Percentiles rank a stretch among this genome's conserved stretches.
phyloP scores from a whole-genome alignment of 1,140 invertebrate species.

The Maniola jurtina region DNA sequence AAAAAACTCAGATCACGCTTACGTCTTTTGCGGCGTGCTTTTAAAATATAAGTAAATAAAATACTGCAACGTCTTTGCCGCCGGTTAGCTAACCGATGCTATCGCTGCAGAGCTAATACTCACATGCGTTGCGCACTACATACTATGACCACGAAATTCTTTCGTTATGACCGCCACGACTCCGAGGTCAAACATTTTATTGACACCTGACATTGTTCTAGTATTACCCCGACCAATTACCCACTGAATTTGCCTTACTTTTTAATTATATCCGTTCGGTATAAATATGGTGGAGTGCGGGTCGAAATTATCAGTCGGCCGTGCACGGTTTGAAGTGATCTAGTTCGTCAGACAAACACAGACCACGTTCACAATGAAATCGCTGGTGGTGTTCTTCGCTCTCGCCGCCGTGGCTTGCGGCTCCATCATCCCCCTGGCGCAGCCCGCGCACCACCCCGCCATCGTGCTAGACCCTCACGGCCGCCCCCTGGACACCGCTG shows the following conservation, averaged over 20 bases:
- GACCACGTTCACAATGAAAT: slow-evolving; percentile 73
- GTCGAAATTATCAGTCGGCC: slow-evolving; percentile 65
- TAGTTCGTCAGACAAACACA: slow-evolving; percentile 62
- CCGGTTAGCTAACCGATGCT: slow-evolving; percentile 34
- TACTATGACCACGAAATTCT: slow-evolving; percentile 65
- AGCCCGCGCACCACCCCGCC: slow-evolving; percentile 57
- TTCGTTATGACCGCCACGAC: slow-evolving; percentile 58
- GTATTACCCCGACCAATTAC: slow-evolving; percentile 51
- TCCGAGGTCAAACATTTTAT: slow-evolving; percentile 66
- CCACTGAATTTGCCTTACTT: slow-evolving; percentile 66
- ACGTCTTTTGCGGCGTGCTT: slow-evolving; percentile 20
- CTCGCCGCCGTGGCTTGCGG: slow-evolving; percentile 53
- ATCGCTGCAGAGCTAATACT: slow-evolving; percentile 34
- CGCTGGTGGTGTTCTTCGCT: slow-evolving; percentile 56
- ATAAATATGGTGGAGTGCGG: slow-evolving; percentile 60
- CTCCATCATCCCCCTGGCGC: slow-evolving; percentile 56
- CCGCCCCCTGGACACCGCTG: slow-evolving; percentile 71
- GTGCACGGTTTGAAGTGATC: slow-evolving; percentile 67
- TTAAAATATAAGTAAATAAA: slow-evolving; percentile 7
- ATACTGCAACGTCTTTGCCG: slow-evolving; percentile 17
- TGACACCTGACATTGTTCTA: slow-evolving; percentile 75
- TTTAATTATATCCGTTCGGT: slow-evolving; percentile 71
- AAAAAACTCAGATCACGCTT: slow-evolving; percentile 19
- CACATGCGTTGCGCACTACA: slow-evolving; percentile 58
- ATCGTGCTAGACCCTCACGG: slow-evolving; percentile 64